Percentiles rank a stretch among this genome's conserved stretches.
Evolutionary conservation across 2,888 invertebrate species (phyloP).

Genomic region (Campoletis raptor): DNA sequence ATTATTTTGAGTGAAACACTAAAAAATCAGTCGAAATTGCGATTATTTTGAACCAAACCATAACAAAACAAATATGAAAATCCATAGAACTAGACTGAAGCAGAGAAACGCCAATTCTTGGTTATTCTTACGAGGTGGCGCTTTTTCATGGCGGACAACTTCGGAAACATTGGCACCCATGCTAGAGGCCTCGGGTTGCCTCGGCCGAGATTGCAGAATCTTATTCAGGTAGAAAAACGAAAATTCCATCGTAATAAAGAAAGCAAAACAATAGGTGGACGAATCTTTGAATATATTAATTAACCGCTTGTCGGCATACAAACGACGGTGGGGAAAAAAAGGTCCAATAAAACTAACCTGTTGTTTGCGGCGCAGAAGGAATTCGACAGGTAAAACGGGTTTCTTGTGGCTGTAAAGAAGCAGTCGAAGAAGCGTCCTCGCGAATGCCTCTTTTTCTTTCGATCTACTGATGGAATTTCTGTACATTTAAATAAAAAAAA

Average conservation of each 20-base stretch:
- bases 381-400: constrained; percentile 36
- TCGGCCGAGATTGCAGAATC: background rate
- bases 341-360: constrained; percentile 1
- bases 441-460: constrained; percentile 2
- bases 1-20: constrained; percentile 83
- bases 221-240: background rate
- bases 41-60: background rate
- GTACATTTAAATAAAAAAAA: background rate
- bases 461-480: background rate
- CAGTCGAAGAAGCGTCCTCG: constrained; percentile 23
- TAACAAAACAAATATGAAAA: constrained; percentile 4
- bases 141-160: background rate
- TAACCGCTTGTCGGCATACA: constrained; percentile 8
- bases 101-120: background rate
- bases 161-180: background rate
- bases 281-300: constrained; percentile 7
- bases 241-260: background rate
- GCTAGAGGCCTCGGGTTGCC: background rate
- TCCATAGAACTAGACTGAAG: background rate
- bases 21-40: background rate
- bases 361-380: constrained; percentile 14
- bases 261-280: background rate
- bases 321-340: constrained; percentile 23
- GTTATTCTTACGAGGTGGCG: background rate
- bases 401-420: constrained; percentile 31